phyloP scores from a whole-genome alignment of 2,888 invertebrate genomes.

The Zele albiditarsus region DNA sequence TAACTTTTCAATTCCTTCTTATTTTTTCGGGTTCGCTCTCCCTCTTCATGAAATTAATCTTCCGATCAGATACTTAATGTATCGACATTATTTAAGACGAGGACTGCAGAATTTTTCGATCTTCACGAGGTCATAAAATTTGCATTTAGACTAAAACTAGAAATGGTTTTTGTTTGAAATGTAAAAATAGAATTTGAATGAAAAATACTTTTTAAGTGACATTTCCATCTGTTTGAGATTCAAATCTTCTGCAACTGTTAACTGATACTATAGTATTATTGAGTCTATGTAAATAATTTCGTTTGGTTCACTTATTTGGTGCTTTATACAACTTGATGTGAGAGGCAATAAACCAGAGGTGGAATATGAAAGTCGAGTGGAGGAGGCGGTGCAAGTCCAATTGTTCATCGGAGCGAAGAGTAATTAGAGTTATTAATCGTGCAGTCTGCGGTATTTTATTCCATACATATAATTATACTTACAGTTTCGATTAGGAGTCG shows the following conservation, averaged over 20 bases:
- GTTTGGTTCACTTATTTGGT: background rate
- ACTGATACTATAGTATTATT: background rate
- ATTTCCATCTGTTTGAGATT: background rate
- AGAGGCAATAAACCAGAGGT: background rate
- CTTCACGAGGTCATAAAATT: too few species aligned
- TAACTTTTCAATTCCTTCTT: background rate
- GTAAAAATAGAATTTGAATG: too few species aligned
- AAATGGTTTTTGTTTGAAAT: too few species aligned
- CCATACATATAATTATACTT: background rate
- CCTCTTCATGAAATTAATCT: too few species aligned
- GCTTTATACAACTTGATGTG: background rate
- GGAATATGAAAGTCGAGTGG: background rate
- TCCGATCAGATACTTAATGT: too few species aligned
- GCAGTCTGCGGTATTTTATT: slow-evolving; percentile 11
- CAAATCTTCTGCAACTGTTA: background rate
- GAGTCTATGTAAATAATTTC: background rate
- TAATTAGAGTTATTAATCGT: slow-evolving; percentile 59
- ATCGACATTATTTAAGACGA: too few species aligned
- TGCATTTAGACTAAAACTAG: too few species aligned
- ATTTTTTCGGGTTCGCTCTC: too few species aligned
- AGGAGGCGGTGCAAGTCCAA: slow-evolving; percentile 40
- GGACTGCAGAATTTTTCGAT: too few species aligned
- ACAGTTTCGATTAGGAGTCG: slow-evolving; percentile 43
- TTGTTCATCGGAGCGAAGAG: slow-evolving; percentile 53
- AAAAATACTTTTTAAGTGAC: too few species aligned